Evolutionary conservation across 1,140 invertebrate species (phyloP), one percentile per base, ranked within the genome.

Genomic region (Semibalanus balanoides): DNA sequence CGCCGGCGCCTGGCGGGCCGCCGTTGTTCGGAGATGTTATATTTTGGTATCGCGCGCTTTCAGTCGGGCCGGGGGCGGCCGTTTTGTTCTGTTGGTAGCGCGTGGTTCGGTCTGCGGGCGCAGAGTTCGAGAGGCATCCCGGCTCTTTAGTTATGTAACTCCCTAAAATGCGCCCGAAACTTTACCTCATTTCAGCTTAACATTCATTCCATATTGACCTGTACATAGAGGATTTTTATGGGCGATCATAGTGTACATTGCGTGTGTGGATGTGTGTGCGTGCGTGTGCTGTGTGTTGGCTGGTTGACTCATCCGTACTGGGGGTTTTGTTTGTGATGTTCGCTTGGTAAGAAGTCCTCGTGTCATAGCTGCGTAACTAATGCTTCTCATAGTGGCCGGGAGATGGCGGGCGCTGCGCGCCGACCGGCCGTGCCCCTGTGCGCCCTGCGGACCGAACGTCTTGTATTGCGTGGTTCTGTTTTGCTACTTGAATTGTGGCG

Each of bases 101-200:
- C 51, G 22, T 3, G 14, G 51, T 19, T 14, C 51, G 51, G 22
- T 14, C 35, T 5, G 51, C 22, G 22, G 51, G 1, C 22, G 22
- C 51, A 1, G 3, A 7, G 35, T 40, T 40, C 5, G 35, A 14
- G 51, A 64, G 1, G 22, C 7, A 25, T 64, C 51, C 51, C 22
- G 22, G 51, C 22, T 25, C 11, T 64, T 64, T 64, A 64, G 51
- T 64, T 64, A 3, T 25, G 51, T 25, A 25, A 64, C 51, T 64
- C 51, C 51, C 51, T 64, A 64, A 64, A 64, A 64, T 25, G 51
- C 51, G 51, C 51, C 51, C 51, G 51, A 64, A 64, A 64, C 51
- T 64, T 64, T 64, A 64, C 51, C 51, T 64, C 51, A 64, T 64
- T 64, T 64, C 51, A 64, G 51, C 51, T 64, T 64, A 64, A 64